Percentiles rank a stretch among this genome's conserved stretches.
Evolutionary conservation across 2,113 vertebrate genomes (phyloP).

Genomic region (Notechis scutatus): DNA sequence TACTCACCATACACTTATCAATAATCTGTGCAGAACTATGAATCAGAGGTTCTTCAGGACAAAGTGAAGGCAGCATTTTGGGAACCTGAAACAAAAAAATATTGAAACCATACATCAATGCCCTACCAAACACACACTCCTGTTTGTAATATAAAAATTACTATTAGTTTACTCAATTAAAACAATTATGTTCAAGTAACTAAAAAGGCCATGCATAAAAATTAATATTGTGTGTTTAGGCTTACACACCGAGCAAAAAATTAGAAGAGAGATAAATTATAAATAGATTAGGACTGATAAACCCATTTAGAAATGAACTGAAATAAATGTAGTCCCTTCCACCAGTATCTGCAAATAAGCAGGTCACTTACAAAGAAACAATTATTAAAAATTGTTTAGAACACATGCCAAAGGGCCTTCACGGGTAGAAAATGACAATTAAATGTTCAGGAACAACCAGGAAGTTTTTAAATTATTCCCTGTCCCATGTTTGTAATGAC

Average conservation of each 20-base stretch:
- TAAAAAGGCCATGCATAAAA: background rate
- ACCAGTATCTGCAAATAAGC: background rate
- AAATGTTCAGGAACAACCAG: background rate
- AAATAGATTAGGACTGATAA: background rate
- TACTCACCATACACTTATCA: conserved; percentile 82
- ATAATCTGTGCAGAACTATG: conserved; percentile 83
- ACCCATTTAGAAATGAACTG: background rate
- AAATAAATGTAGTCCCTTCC: background rate
- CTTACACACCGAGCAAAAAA: background rate
- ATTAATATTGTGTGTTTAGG: too few species aligned
- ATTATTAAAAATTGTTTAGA: background rate
- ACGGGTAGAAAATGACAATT: background rate
- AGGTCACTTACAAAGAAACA: background rate
- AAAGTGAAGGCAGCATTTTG: conserved; percentile 77
- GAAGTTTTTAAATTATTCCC: background rate
- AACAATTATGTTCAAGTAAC: background rate
- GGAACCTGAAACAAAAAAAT: conserved; percentile 74
- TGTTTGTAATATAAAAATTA: background rate
- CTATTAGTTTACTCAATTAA: background rate
- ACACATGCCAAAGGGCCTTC: background rate
- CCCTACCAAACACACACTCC: background rate
- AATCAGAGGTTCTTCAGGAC: conserved; percentile 82
- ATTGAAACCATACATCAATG: conserved; percentile 8
- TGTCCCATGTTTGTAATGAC: background rate
- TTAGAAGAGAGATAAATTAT: background rate